Base-by-base conservation (phyloP, 1,140 invertebrate species). In the Gryon sp. region DNA sequence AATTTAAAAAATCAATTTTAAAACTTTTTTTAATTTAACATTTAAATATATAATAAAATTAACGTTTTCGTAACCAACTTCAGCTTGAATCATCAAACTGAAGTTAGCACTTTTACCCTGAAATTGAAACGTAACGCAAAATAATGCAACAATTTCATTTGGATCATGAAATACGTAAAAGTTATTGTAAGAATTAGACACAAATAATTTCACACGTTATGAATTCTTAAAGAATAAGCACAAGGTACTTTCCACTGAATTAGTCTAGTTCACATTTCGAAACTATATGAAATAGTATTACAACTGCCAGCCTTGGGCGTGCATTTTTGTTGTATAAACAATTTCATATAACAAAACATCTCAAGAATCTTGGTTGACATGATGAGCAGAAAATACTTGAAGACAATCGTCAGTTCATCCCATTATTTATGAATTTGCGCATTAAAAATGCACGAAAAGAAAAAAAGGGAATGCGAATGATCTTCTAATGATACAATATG, bases 181-280 rank as follows among this genome's bases (percentile, higher is more conserved):
- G 4, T 43, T 11, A 40, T 57, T 32, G 19, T 11, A 52, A 38
- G n/a, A 20, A 20, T 41, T 20, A 34, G n/a, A 41, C 9, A 34
- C 43, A 40, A 59, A 65, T 41, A 38, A 55, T 48, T 57, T 57
- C 30, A 34, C 50, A 20, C 5, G 36, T 53, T 52, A 74, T 48
- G 38, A 65, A 59, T 52, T 50, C 53, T 6, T 45, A 34, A 14
- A 30, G 55, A 66, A 60, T 36, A 66, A 66, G 50, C 12, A 15
- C 66, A 72, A 52, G 52, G 48, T 48, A 65, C 70, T 74, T 74
- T 75, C 72, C 48, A 69, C 24, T 52, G 57, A 76, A 69, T 63
- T 69, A 60, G 63, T 76, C 65, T 63, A 60, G 36, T 76, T 62
- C 52, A 32, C 26, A 48, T 76, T 68, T 76, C 72, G 50, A 69